Percentiles rank a stretch among this genome's conserved stretches.
Conservation (phyloP, 2,797 vertebrate species). For the Synaphobranchus kaupii region DNA sequence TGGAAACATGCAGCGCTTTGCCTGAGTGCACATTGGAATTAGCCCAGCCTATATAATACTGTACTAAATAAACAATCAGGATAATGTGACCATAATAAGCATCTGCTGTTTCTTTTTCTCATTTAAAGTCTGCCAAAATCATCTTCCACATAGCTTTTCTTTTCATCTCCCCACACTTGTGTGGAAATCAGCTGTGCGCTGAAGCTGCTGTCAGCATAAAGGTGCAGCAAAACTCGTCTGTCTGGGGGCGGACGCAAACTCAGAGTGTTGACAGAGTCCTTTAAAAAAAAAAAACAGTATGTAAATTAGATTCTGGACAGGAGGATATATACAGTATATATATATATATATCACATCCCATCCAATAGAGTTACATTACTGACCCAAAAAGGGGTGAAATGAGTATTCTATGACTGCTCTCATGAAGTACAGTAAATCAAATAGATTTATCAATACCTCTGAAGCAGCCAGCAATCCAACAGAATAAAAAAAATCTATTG, state of each 20-base stretch:
- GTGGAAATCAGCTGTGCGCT: constrained; percentile 25
- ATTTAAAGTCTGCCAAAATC: constrained; percentile 44
- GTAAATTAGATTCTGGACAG: not conserved
- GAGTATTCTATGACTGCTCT: not conserved
- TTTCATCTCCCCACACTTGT: not conserved
- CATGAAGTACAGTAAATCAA: not conserved
- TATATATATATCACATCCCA: not conserved
- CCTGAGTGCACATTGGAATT: constrained; percentile 39
- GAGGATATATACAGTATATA: not conserved
- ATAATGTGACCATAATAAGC: constrained; percentile 23
- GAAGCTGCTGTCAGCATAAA: constrained; percentile 39
- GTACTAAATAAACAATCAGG: constrained; percentile 29
- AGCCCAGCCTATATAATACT: constrained; percentile 49
- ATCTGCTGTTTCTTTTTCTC: constrained; percentile 26
- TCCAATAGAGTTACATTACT: not conserved
- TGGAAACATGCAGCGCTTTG: constrained; percentile 35
- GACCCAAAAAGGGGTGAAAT: not conserved
- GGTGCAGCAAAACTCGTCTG: constrained; percentile 56
- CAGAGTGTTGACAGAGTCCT: constrained; percentile 51
- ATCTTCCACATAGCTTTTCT: constrained; percentile 13
- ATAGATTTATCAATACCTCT: not conserved
- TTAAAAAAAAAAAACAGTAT: constrained; percentile 6
- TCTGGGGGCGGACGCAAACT: constrained; percentile 32
- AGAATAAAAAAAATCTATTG: not conserved
- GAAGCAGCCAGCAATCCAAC: not conserved